Base-by-base conservation (phyloP, 2,797 vertebrate species). In the Spinus pinus region DNA sequence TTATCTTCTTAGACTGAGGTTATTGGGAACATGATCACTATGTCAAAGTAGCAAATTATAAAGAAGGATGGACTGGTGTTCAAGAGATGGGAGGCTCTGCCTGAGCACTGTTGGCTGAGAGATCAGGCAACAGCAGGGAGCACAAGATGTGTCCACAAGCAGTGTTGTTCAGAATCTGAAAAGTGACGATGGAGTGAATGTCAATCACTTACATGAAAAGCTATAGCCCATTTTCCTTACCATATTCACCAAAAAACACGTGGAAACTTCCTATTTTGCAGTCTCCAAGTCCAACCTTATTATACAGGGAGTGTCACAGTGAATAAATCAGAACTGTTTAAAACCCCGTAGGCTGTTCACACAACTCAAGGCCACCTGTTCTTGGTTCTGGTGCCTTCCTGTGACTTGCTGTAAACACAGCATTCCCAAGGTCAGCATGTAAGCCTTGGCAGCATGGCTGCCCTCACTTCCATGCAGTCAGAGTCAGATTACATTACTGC, bases 241-340 rank as follows among this genome's bases (percentile, higher is more conserved):
- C 80, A 61, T 42, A 86, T 11, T 86, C 88, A 57, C 46, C n/a
- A 39, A 62, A 81, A 87, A 62, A 1, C 12, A 33, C 1, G 16
- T 42, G 70, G 72, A 81, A 91, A 84, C 57, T 78, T 86, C 51
- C 1, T 70, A 67, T 81, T 77, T 74, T 86, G 37, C 82, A 91
- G 19, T 93, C 77, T 80, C 70, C 51, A 72, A 73, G 71, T 56
- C 73, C 87, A 90, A 84, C 78, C 90, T 89, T 95, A 92, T 95
- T 94, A 93, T 94, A 93, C 81, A 71, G 64, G 86, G 86, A 79
- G 72, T 92, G 70, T 82, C 93, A 82, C 84, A 31, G 35, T 81
- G 95, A 94, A 91, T 93, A 91, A 93, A 91, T 88, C 89, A 57
- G 70, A 94, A 58, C 71, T 35, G 84, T 94, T 95, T 96, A 94